Base-by-base conservation (phyloP, 2,888 invertebrate species). In the Meta bourneti region DNA sequence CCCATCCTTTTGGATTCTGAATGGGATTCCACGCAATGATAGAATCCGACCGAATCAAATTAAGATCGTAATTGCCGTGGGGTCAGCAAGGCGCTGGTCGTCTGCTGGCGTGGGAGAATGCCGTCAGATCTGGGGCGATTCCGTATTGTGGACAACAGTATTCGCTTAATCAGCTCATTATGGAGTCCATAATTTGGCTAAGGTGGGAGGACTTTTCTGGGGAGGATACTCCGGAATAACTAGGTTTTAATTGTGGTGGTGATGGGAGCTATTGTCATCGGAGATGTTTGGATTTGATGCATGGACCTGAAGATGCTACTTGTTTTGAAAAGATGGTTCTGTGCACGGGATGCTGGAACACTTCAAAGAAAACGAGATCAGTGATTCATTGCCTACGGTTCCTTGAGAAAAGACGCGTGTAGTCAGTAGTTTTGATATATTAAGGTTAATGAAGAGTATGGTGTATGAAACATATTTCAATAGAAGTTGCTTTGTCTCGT, bases 61-160 rank as follows among this genome's bases (percentile, higher is more conserved):
- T 34, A 13, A 20, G 34, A 7, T 49, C 82, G 9, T 13, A 71
- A 82, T 75, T 34, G 74, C 84, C 74, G 19, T 51, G 51, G 16
- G 84, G 84, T 84, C 84, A 84, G 19, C 51, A 75, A 54, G 75
- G 84, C 74, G 75, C 74, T 84, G 74, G 72, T 34, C 49, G 9
- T 34, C 13, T 72, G 19, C 71, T 20, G 20, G 84, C 84, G 84
- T 84, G 75, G 84, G 84, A 84, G 74, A 51, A 48, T 34, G 69
- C 16, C 16, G 0, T 8, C 34, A 75, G 84, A 84, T 84, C 84
- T 84, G 54, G 83, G 54, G 75, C 83, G 83, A 84, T 84, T 48
- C 16, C n/a, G 13, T 52, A 52, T 72, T 34, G 6, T 20, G 52
- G 74, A 52, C 72, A 83, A 75, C 74, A 75, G 71, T 9, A n/a